Percentiles rank a stretch among this genome's conserved stretches.
Conservation (phyloP, 2,888 invertebrate species). For the Zygaena filipendulae region DNA sequence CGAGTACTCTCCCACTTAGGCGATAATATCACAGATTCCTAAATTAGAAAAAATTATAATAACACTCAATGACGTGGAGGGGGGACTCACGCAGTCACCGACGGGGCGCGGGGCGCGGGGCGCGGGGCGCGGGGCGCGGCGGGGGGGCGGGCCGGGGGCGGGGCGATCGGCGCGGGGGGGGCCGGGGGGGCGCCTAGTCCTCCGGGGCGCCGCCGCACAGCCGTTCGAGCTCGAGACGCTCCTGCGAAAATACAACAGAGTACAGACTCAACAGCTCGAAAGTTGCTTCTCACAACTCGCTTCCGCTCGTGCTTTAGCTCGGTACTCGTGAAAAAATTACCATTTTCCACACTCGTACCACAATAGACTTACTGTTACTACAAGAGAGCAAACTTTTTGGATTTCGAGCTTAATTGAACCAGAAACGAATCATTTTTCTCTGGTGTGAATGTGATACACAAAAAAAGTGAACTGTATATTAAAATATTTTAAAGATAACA, state of each 20-base stretch:
- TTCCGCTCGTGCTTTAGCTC: no score
- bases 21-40: constrained; percentile 64
- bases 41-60: constrained; percentile 24
- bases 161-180: constrained; percentile 1
- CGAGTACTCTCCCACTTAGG: constrained; percentile 37
- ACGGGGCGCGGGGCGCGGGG: constrained; percentile 13
- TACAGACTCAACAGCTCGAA: no score
- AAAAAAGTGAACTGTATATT: no score
- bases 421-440: no score
- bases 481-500: no score
- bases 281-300: no score
- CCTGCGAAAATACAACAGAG: constrained; percentile 25
- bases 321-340: no score
- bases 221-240: constrained; percentile 44
- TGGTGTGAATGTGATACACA: no score
- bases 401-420: no score
- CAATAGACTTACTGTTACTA: no score
- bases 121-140: constrained; percentile 5
- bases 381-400: no score
- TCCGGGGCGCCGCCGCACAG: constrained; percentile 48
- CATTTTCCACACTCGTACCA: no score
- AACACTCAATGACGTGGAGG: not conserved
- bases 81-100: constrained; percentile 8
- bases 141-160: constrained; percentile 1
- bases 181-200: constrained; percentile 24